Evolutionary conservation across 2,888 invertebrate genomes (phyloP).

Genomic region (Drymonia ruficornis): DNA sequence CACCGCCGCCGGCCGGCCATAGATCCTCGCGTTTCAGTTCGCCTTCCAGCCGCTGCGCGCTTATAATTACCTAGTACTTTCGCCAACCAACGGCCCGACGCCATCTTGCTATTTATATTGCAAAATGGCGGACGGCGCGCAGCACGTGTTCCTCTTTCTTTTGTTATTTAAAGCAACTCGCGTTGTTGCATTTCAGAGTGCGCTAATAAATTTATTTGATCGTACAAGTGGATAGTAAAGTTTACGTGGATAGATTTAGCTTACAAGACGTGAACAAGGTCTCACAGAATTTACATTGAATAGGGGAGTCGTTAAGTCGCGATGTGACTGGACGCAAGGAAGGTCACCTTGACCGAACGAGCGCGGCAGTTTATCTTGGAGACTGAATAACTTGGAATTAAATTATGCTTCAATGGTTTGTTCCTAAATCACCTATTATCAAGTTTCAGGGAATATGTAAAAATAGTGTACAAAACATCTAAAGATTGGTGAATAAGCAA

Average conservation of each 20-base stretch:
- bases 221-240: constrained; percentile 21
- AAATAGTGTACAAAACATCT: no score
- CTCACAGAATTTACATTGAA: constrained; percentile 77
- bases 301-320: constrained; percentile 69
- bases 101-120: constrained; percentile 83
- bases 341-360: constrained; percentile 79
- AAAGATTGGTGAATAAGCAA: no score
- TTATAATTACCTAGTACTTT: constrained; percentile 83
- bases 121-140: constrained; percentile 77
- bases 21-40: constrained; percentile 76
- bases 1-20: constrained; percentile 70
- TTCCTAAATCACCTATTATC: constrained; percentile 26
- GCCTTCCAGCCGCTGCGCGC: constrained; percentile 65
- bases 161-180: constrained; percentile 62
- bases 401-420: constrained; percentile 29
- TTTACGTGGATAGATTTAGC: constrained; percentile 41
- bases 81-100: constrained; percentile 75
- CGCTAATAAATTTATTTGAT: constrained; percentile 30
- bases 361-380: constrained; percentile 55
- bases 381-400: constrained; percentile 44
- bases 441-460: not conserved
- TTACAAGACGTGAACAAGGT: constrained; percentile 54
- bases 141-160: constrained; percentile 76
- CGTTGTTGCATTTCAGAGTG: constrained; percentile 43
- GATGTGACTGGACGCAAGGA: constrained; percentile 64